Conservation (phyloP, 1,140 invertebrate species). For the Pogonus chalceus region DNA sequence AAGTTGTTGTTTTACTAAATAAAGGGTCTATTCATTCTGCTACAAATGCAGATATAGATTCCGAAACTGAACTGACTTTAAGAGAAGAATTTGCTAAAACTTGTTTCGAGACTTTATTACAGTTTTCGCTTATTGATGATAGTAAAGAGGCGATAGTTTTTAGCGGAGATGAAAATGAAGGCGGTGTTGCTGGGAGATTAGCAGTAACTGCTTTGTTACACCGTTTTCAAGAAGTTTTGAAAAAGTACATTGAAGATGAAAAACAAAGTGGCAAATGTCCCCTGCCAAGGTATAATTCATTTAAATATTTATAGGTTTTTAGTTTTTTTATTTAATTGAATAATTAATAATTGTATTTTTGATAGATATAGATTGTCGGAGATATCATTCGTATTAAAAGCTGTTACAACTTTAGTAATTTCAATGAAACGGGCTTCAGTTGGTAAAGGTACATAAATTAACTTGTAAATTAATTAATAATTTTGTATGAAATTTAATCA, state of each 20-base stretch:
- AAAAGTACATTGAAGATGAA: constrained; percentile 81
- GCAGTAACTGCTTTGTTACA: constrained; percentile 85
- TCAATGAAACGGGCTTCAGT: constrained; percentile 86
- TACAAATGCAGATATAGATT: constrained; percentile 55
- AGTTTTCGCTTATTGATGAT: constrained; percentile 78
- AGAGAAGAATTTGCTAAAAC: constrained; percentile 92
- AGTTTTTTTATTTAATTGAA: constrained; percentile 1
- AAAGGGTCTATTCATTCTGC: constrained; percentile 90
- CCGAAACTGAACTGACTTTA: constrained; percentile 71
- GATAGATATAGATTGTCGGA: constrained; percentile 85
- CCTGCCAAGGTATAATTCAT: constrained; percentile 68
- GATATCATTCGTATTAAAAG: constrained; percentile 94
- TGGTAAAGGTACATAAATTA: constrained; percentile 56
- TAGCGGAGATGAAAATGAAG: constrained; percentile 36
- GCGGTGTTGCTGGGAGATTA: constrained; percentile 64
- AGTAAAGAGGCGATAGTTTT: constrained; percentile 37
- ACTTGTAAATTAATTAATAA: constrained; percentile 10
- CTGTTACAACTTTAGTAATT: constrained; percentile 81
- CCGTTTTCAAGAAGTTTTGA: constrained; percentile 86
- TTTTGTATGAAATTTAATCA: constrained; percentile 16
- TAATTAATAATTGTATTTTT: constrained; percentile 23
- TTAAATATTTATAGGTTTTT: constrained; percentile 1
- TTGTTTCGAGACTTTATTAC: constrained; percentile 91
- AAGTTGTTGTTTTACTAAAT: constrained; percentile 82
- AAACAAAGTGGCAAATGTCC: constrained; percentile 81